Conservation (phyloP, 2,797 vertebrate genomes). For the Saxicola maurus region DNA sequence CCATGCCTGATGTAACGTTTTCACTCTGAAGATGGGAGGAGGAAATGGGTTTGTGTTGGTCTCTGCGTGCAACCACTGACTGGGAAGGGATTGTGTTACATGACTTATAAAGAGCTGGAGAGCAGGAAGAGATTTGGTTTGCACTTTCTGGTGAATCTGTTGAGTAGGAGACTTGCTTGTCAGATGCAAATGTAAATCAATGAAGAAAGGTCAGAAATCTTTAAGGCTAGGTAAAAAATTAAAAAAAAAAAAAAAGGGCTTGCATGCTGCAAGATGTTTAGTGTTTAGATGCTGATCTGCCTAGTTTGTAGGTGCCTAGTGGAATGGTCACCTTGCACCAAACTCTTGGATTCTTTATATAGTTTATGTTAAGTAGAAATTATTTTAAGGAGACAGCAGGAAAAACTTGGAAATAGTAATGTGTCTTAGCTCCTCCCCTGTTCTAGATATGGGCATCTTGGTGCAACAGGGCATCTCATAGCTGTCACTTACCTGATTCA, state of each 20-base stretch:
- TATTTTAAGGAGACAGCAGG: neutral
- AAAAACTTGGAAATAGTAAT: neutral
- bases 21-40: constrained; percentile 43
- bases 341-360: neutral
- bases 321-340: neutral
- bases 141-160: neutral
- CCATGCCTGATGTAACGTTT: constrained; percentile 41
- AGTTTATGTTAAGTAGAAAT: neutral
- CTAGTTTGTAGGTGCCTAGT: neutral
- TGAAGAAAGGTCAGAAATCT: neutral
- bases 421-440: neutral
- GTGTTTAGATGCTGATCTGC: neutral
- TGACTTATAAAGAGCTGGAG: neutral
- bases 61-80: neutral
- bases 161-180: neutral
- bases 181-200: neutral
- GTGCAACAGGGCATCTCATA: neutral
- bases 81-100: neutral
- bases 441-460: neutral
- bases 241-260: neutral
- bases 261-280: neutral
- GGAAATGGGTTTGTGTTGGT: constrained; percentile 22
- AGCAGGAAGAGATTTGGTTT: neutral
- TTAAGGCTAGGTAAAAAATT: neutral
- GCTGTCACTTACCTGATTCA: neutral